Conservation (phyloP, 2,888 invertebrate species). For the Sylvicola cinctus region DNA sequence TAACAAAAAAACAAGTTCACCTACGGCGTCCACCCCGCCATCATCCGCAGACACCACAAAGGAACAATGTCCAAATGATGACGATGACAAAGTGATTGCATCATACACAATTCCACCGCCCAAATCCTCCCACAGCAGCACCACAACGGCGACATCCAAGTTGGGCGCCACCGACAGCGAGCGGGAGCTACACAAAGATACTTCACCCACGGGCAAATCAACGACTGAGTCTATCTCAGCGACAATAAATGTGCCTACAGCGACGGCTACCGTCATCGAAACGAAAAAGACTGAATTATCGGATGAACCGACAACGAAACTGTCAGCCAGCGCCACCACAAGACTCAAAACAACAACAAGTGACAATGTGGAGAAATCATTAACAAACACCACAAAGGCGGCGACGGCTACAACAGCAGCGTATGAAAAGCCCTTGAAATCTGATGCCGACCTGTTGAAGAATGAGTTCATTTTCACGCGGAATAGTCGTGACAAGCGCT, state of each 20-base stretch:
- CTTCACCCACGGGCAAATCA: not conserved
- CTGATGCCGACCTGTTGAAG: not conserved
- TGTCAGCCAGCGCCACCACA: constrained; percentile 5
- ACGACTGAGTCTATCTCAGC: constrained; percentile 5
- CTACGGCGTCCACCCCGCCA: constrained; percentile 1
- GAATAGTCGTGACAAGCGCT: constrained; percentile 19
- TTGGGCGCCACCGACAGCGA: constrained; percentile 3
- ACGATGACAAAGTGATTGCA: constrained; percentile 7
- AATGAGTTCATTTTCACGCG: not conserved
- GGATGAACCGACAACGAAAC: constrained; percentile 3
- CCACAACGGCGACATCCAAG: constrained; percentile 4
- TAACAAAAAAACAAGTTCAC: constrained; percentile 7
- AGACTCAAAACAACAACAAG: constrained; percentile 1
- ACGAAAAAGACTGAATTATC: constrained; percentile 11
- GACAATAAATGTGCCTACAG: constrained; percentile 8
- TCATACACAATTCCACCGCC: constrained; percentile 9
- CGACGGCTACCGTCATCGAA: constrained; percentile 2
- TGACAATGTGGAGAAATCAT: not conserved
- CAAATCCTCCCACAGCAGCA: constrained; percentile 4
- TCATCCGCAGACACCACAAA: constrained; percentile 1
- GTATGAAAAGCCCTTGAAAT: not conserved
- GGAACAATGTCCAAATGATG: constrained; percentile 4
- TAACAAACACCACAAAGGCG: too few relatives aligned
- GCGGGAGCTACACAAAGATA: not conserved
- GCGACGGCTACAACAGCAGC: not conserved